Conservation (phyloP, 2,888 invertebrate species). For the Polyploca ridens region DNA sequence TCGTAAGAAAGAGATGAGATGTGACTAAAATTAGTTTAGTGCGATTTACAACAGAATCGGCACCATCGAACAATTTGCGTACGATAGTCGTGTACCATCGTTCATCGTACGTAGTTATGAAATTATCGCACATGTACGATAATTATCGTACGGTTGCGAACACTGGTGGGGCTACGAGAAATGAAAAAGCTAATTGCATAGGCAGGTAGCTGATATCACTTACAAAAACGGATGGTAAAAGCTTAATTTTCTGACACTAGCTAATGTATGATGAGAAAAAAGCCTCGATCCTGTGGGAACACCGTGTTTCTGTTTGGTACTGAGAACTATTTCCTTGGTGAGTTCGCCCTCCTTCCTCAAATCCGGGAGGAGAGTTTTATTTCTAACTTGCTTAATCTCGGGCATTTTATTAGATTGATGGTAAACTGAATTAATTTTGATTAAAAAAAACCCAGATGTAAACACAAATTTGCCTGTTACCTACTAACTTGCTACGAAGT, state of each 20-base stretch:
- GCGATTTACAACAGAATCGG: no score
- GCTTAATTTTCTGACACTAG: slow-evolving; percentile 79
- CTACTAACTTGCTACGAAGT: not conserved
- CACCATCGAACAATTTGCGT: no score
- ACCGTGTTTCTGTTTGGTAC: slow-evolving; percentile 70
- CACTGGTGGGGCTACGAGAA: no score
- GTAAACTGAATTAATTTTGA: slow-evolving; percentile 14
- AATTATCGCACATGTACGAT: no score
- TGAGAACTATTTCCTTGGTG: slow-evolving; percentile 65
- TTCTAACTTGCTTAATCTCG: slow-evolving; percentile 67
- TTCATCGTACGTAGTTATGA: no score
- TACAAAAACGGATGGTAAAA: slow-evolving; percentile 76
- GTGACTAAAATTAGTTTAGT: no score
- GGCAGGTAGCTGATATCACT: slow-evolving; percentile 38
- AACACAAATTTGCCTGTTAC: slow-evolving; percentile 10
- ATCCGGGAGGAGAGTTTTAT: slow-evolving; percentile 74
- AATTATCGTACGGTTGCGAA: no score
- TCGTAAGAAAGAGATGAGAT: no score
- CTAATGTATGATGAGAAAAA: slow-evolving; percentile 86
- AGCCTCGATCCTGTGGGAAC: slow-evolving; percentile 77
- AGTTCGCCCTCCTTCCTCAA: slow-evolving; percentile 72
- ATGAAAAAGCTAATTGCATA: not conserved
- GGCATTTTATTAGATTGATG: slow-evolving; percentile 43
- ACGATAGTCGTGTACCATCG: no score
- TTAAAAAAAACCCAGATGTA: slow-evolving; percentile 9